Evolutionary conservation across 2,888 invertebrate species (phyloP), one percentile per base, ranked within the genome.

Genomic region (Malachius bipustulatus): DNA sequence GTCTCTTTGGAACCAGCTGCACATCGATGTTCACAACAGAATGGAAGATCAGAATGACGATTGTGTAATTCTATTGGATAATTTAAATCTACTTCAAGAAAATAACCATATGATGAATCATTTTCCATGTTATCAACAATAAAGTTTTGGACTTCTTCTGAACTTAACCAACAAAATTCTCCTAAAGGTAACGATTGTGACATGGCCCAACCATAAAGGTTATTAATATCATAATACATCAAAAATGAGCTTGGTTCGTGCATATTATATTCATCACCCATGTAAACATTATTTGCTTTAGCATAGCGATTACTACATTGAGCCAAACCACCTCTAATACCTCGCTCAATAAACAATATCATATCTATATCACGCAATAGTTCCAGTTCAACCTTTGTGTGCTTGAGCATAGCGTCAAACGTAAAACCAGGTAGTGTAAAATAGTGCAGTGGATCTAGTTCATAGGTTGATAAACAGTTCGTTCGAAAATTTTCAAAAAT

Each of bases 401-500:
- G 26, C 39, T 50, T 50, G 6, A 56, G 28, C 52, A 53, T 53
- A 28, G 43, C 44, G 36, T 55, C 49, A 38, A 41, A 56, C 2
- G 48, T 35, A 8, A 52, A 45, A 4, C 49, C 49, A 3, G 55
- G 57, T 9, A 47, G 34, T 0, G 52, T 53, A 26, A 41, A 50
- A 40, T 52, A 55, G 26, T 46, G 43, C 2, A 41, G 35, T 3
- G 54, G 49, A 43, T 58, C 58, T 3, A 59, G 34, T 1, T 37
- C 37, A 34, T 60, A 59, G 2, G 46, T 47, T 12, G 35, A 11
- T 3, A 50, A 15, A 29, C 50, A 52, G 1, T 38, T 43, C 3
- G 37, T 9, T 4, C 56, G 29, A 41, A 57, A 60, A 36, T 57
- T 50, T 42, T 60, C 59, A 39, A 58, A 57, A 4, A 59, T 42